Percentiles rank a stretch among this genome's conserved stretches.
phyloP scores from a whole-genome alignment of 2,797 vertebrate genomes.

The Micrastur ruficollis region DNA sequence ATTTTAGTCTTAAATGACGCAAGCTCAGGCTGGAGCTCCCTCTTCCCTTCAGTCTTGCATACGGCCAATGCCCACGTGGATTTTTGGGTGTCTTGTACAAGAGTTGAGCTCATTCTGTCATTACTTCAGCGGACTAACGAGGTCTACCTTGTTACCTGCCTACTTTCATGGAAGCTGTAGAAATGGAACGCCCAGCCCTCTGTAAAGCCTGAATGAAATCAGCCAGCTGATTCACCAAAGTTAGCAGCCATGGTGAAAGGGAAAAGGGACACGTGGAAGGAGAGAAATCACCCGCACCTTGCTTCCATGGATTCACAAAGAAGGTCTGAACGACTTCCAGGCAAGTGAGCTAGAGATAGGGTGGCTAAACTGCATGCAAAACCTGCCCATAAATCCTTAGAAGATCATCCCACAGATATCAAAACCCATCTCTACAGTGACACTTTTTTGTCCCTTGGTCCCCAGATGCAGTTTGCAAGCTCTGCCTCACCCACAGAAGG shows the following conservation, averaged over 20 bases:
- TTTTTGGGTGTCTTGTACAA: background rate
- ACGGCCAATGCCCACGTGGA: accelerated
- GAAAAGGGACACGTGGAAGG: background rate
- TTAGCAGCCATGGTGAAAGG: background rate
- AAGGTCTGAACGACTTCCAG: too few relatives aligned
- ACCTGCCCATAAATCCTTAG: background rate
- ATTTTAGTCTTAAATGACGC: background rate
- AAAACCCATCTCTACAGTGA: background rate
- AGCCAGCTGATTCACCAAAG: background rate
- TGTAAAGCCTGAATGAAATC: background rate
- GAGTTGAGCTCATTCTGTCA: background rate
- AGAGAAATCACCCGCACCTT: background rate
- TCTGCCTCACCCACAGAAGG: background rate
- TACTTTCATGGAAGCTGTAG: background rate
- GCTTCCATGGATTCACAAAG: background rate
- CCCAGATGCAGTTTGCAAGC: background rate
- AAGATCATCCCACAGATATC: background rate
- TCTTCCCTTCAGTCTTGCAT: background rate
- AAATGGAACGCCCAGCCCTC: background rate
- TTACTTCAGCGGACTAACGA: background rate
- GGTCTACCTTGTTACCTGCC: background rate
- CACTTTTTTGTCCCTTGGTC: background rate
- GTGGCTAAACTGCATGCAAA: background rate
- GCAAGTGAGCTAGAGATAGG: accelerated
- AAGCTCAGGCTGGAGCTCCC: background rate